Percentiles rank a stretch among this genome's conserved stretches.
Conservation (phyloP, 2,113 vertebrate species). For the Euleptes europaea region DNA sequence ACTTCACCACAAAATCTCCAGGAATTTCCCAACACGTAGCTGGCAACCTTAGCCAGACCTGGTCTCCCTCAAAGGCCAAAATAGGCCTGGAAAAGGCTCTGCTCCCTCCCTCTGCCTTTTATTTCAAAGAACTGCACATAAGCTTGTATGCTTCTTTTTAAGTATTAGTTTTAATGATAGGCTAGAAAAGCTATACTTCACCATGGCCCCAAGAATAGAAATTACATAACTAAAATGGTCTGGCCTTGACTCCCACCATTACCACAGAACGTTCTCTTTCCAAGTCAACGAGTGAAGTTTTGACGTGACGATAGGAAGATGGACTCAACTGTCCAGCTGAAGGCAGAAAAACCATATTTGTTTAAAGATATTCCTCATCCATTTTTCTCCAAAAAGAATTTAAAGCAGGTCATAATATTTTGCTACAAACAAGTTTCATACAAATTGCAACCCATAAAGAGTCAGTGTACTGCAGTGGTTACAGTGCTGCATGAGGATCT, state of each 20-base stretch:
- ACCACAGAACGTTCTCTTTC: constrained; percentile 20
- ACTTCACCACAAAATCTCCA: too few species aligned
- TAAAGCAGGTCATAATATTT: too few species aligned
- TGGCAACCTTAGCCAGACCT: too few species aligned
- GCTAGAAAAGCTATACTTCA: not conserved
- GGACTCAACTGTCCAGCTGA: not conserved
- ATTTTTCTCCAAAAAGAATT: not conserved
- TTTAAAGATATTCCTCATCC: not conserved
- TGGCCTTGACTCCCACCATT: not conserved
- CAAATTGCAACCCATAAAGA: too few species aligned
- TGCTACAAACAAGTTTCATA: too few species aligned
- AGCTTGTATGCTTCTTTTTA: not conserved
- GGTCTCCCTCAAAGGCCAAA: too few species aligned
- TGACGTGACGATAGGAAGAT: not conserved
- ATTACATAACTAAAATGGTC: not conserved
- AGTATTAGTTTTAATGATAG: not conserved
- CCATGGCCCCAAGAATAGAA: not conserved
- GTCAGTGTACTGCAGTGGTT: too few species aligned
- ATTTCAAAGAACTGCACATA: not conserved
- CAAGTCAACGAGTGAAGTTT: not conserved
- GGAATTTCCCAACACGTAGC: too few species aligned
- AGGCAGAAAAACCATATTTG: not conserved
- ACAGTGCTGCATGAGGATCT: too few species aligned
- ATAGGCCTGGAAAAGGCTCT: too few species aligned
- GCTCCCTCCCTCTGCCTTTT: too few species aligned